Evolutionary conservation across 2,888 invertebrate species (phyloP), one percentile per base, ranked within the genome.

Genomic region (Tetragnatha montana): DNA sequence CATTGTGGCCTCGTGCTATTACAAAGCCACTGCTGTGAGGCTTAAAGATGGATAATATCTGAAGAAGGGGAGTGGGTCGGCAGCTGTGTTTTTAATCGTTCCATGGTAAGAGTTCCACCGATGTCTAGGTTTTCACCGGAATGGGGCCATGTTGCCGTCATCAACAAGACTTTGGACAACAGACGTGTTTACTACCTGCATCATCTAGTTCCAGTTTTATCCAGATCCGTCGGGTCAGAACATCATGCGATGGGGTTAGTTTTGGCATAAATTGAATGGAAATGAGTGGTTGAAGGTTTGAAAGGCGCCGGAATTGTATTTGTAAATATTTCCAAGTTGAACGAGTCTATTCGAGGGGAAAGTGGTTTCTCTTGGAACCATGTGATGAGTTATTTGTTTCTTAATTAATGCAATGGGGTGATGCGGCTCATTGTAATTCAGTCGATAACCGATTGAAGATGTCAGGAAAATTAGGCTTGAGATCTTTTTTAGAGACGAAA

Each of bases 91-190:
- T 60, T 74, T 74, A 74, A 74, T 74, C 35, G 35, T 10, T 22
- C 49, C 22, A 17, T 60, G 60, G 21, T 74, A 21, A 35, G 8
- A 74, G 35, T 35, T 74, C 17, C 17, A 74, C 8, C 21, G 35
- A 74, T 35, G 74, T 21, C 74, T 74, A 21, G 74, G 74, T 35
- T 74, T 21, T 74, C 74, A 74, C 60, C 60, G 49, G 35, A 74
- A 74, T 74, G 74, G 22, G 74, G 74, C 74, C 74, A 74, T 74
- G 49, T 35, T 74, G 74, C 17, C 74, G 60, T 60, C 60, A 60
- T 17, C 60, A 17, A 60, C 60, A 60, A 17, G 17, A 60, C 60
- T 60, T 17, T 60, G 6, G 60, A 60, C 60, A 17, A 17, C 60
- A 17, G 17, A 60, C 60, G 12, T 60, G 60, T 60, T 60, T 60